Evolutionary conservation across 2,113 vertebrate genomes (phyloP).

Genomic region (Erpornis zantholeuca): DNA sequence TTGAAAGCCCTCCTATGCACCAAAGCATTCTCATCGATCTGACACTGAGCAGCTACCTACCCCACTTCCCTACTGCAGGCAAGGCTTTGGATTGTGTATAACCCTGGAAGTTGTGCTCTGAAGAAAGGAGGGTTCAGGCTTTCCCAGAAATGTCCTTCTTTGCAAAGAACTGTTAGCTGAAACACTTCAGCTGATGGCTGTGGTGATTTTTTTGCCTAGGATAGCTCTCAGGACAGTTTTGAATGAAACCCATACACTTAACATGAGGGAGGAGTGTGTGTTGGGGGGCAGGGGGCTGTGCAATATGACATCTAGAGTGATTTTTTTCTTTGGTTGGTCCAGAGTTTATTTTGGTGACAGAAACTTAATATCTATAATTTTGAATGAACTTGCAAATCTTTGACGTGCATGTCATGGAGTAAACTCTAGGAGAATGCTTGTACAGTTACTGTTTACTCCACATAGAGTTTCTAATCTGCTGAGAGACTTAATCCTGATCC

Average conservation of each 20-base stretch:
- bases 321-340: rapidly evolving
- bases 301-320: background rate
- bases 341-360: background rate
- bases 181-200: background rate
- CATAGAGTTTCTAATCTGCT: background rate
- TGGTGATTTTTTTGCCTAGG: background rate
- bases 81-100: rapidly evolving
- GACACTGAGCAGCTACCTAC: background rate
- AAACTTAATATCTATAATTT: background rate
- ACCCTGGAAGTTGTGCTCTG: background rate
- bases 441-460: background rate
- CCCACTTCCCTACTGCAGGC: background rate
- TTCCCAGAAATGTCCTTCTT: background rate
- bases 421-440: background rate
- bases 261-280: background rate
- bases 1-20: background rate
- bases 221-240: background rate
- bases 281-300: no score
- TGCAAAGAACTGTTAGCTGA: background rate
- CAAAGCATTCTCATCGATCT: background rate
- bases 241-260: background rate
- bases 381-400: background rate
- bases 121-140: background rate
- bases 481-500: background rate
- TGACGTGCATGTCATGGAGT: background rate